A percentile compares a stretch with the other conserved stretches of the same genome.
phyloP scores from a whole-genome alignment of 2,113 vertebrate genomes.

The Cathartes aura region DNA sequence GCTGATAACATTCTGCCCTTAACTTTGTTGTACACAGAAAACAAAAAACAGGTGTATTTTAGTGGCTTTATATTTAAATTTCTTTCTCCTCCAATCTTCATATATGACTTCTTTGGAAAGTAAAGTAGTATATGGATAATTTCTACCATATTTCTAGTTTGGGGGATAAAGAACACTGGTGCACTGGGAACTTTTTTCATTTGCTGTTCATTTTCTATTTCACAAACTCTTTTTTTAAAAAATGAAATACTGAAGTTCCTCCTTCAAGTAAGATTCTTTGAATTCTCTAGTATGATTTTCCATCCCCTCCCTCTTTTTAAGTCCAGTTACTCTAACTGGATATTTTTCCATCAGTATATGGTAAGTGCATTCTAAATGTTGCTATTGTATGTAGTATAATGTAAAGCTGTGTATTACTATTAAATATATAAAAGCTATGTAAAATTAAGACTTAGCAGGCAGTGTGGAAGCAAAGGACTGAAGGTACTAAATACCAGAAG shows the following conservation, averaged over 20 bases:
- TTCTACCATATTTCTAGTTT: not conserved
- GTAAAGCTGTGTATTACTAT: not conserved
- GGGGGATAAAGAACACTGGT: not conserved
- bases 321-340: not conserved
- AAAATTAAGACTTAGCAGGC: not conserved
- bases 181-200: not conserved
- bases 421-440: not conserved
- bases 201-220: not conserved
- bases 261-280: not conserved
- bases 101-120: not conserved
- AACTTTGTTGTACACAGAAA: not conserved
- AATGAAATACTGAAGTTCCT: not conserved
- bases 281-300: not conserved
- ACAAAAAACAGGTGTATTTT: not conserved
- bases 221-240: not conserved
- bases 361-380: not conserved
- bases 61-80: not conserved
- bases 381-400: not conserved
- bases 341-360: not conserved
- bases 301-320: not conserved
- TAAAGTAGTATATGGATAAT: not conserved
- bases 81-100: not conserved
- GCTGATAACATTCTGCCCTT: constrained; percentile 51
- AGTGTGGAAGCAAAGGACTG: not conserved
- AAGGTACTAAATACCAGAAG: not conserved